Evolutionary conservation across 2,113 vertebrate genomes (phyloP).

Genomic region (Phrynosoma platyrhinos): DNA sequence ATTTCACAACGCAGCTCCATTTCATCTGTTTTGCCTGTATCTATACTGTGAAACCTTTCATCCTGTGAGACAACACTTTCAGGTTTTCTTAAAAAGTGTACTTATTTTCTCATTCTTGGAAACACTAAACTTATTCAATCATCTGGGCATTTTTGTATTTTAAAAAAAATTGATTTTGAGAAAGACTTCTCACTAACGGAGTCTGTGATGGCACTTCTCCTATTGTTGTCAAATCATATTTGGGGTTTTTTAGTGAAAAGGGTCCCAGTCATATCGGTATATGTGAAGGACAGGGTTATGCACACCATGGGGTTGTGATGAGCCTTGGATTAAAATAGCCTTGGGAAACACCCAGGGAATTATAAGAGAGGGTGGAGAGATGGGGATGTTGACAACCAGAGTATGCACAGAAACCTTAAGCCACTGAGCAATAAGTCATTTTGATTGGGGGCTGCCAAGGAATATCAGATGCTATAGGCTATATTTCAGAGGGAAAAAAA

Average conservation of each 20-base stretch:
- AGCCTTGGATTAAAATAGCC: background rate
- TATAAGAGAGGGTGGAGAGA: background rate
- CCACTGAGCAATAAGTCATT: background rate
- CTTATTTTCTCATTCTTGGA: constrained; percentile 32
- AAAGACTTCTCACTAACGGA: background rate
- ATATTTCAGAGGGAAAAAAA: too few species aligned
- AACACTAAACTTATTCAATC: background rate
- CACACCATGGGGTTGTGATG: background rate
- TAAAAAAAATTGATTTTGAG: background rate
- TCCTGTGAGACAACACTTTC: background rate
- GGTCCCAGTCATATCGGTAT: background rate
- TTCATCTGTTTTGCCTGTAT: constrained; percentile 34
- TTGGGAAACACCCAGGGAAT: background rate
- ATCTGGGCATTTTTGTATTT: background rate
- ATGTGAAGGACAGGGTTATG: background rate
- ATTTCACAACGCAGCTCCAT: constrained; percentile 8
- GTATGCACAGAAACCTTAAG: background rate
- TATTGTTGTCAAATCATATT: background rate
- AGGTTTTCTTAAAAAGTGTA: background rate
- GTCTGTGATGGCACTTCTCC: background rate
- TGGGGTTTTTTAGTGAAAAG: background rate
- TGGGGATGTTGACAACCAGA: background rate
- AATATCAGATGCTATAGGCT: too few species aligned
- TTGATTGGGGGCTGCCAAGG: too few species aligned
- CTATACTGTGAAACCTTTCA: constrained; percentile 20